phyloP scores from a whole-genome alignment of 2,113 vertebrate genomes.

The Pelecanus crispus region DNA sequence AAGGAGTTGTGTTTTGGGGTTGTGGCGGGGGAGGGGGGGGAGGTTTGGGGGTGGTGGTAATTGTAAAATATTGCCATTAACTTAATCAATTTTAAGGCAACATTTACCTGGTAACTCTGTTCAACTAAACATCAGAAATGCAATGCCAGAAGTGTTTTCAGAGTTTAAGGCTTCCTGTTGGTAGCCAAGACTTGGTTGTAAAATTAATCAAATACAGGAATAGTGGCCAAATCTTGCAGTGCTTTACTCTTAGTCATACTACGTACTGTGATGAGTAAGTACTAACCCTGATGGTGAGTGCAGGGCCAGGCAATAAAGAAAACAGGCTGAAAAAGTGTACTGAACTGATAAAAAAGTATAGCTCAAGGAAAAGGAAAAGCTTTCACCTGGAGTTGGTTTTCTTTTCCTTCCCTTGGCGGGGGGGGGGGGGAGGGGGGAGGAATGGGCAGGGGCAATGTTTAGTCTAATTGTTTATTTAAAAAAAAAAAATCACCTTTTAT shows the following conservation, averaged over 20 bases:
- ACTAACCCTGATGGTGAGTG: background rate
- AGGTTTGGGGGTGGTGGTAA: background rate
- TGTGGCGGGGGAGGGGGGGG: too few relatives aligned
- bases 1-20: background rate
- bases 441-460: background rate
- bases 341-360: background rate
- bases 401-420: background rate
- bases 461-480: background rate
- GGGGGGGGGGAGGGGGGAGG: too few relatives aligned
- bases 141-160: background rate
- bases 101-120: background rate
- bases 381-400: constrained; percentile 2
- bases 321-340: background rate
- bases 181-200: background rate
- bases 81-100: constrained; percentile 21
- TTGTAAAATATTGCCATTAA: constrained; percentile 11
- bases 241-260: background rate
- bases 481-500: background rate
- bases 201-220: background rate
- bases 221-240: background rate
- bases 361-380: background rate
- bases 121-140: constrained; percentile 9
- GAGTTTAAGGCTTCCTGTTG: background rate
- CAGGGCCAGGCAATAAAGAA: background rate
- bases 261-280: background rate